These are phyloP conservation scores for Tolypeutes matacus DNA, from an alignment of 2,797 vertebrate species.

Conservation along the genomic window DNA sequence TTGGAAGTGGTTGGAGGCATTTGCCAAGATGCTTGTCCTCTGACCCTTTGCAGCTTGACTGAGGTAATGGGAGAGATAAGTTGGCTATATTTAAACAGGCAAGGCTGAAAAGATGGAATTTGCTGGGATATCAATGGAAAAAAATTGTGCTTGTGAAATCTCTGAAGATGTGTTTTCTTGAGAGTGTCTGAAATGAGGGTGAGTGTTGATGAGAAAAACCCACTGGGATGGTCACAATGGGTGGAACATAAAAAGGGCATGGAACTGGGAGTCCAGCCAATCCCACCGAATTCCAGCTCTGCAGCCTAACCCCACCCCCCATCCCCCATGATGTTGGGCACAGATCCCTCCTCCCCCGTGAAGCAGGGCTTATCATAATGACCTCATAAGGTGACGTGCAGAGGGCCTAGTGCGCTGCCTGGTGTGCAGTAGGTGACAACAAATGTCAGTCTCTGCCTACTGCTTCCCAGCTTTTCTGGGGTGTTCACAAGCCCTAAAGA, in stretches of 20 bases:
- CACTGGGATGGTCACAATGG: background rate
- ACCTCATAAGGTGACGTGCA: background rate
- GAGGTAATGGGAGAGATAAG: slow-evolving; percentile 82
- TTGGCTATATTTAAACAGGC: slow-evolving; percentile 73
- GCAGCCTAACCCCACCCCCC: fast-evolving
- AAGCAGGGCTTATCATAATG: background rate
- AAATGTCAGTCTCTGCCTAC: background rate
- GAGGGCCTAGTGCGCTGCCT: background rate
- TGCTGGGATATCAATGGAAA: slow-evolving; percentile 67
- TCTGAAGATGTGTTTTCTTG: slow-evolving; percentile 59
- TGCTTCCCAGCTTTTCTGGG: background rate
- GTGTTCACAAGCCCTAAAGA: background rate
- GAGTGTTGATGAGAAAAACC: slow-evolving; percentile 26
- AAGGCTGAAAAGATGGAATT: slow-evolving; percentile 71
- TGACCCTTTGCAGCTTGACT: slow-evolving; percentile 70
- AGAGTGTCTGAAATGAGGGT: slow-evolving; percentile 31
- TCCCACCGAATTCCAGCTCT: background rate
- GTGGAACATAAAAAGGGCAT: background rate
- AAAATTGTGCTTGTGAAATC: slow-evolving; percentile 45
- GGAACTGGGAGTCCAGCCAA: background rate
- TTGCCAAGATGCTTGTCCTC: slow-evolving; percentile 73
- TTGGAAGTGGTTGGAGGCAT: slow-evolving; percentile 77
- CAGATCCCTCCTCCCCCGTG: background rate
- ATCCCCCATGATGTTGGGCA: fast-evolving
- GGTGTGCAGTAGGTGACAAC: background rate